A percentile compares a stretch with the other conserved stretches of the same genome.
Conservation (phyloP, 1,140 invertebrate species). For the Bombus waltoni region DNA sequence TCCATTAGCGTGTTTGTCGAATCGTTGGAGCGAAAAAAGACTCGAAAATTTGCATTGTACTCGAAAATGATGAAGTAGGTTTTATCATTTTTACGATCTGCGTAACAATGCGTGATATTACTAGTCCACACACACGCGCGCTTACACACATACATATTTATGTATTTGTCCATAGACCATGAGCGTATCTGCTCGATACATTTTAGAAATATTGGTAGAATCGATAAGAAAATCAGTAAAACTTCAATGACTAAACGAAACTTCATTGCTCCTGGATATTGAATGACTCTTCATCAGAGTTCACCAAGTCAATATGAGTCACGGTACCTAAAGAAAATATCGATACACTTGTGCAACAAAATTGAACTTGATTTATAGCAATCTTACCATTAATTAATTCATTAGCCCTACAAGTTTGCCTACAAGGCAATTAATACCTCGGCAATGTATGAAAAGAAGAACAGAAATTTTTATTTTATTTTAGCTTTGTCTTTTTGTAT, state of each 20-base stretch:
- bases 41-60: neutral
- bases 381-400: constrained; percentile 13
- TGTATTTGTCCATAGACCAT: neutral
- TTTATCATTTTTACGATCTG: constrained; percentile 35
- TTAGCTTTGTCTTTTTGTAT: neutral
- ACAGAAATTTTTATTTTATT: neutral
- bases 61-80: neutral
- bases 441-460: neutral
- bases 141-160: neutral
- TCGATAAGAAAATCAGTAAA: neutral
- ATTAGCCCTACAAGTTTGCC: neutral
- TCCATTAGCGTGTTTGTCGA: constrained; percentile 5
- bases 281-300: neutral
- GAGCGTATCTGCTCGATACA: neutral
- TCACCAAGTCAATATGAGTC: constrained; percentile 37
- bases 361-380: constrained; percentile 46
- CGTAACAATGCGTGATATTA: constrained; percentile 20
- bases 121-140: neutral
- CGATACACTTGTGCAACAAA: constrained; percentile 3
- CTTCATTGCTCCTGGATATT: neutral
- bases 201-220: constrained; percentile 13
- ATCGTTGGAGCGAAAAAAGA: neutral
- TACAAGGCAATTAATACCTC: neutral
- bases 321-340: neutral
- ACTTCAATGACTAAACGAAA: constrained; percentile 2